Evolutionary conservation across 1,140 invertebrate species (phyloP).

Genomic region (Oryctes rhinoceros): DNA sequence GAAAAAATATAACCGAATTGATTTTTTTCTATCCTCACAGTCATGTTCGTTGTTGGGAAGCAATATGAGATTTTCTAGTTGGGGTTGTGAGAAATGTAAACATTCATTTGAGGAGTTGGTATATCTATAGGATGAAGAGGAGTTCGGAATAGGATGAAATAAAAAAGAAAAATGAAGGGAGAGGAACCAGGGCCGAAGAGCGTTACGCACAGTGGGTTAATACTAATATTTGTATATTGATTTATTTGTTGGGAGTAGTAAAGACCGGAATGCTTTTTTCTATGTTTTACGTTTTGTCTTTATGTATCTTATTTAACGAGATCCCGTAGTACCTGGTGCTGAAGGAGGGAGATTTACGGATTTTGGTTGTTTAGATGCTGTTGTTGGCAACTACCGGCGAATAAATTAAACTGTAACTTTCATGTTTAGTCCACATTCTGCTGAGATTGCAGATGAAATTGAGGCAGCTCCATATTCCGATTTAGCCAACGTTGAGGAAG

Average conservation of each 20-base stretch:
- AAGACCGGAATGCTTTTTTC: not conserved
- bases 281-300: no score
- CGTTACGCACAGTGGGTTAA: conserved; percentile 14
- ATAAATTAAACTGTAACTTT: no score
- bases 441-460: no score
- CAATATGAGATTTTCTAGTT: conserved; percentile 29
- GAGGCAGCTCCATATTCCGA: no score
- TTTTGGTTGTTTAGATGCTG: no score
- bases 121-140: not conserved
- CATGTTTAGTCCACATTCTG: no score
- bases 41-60: not conserved
- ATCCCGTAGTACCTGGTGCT: no score
- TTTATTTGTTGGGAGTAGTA: conserved; percentile 7
- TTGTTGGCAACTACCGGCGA: no score
- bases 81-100: conserved; percentile 35
- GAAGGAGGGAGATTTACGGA: no score
- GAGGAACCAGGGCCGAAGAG: not conserved
- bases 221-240: conserved; percentile 33
- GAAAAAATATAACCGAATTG: conserved; percentile 26
- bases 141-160: not conserved
- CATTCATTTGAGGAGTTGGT: conserved; percentile 30
- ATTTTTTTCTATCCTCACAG: not conserved
- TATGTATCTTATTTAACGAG: no score
- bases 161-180: not conserved
- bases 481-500: no score